phyloP scores from a whole-genome alignment of 2,888 invertebrate genomes.

The Sycophila texana region DNA sequence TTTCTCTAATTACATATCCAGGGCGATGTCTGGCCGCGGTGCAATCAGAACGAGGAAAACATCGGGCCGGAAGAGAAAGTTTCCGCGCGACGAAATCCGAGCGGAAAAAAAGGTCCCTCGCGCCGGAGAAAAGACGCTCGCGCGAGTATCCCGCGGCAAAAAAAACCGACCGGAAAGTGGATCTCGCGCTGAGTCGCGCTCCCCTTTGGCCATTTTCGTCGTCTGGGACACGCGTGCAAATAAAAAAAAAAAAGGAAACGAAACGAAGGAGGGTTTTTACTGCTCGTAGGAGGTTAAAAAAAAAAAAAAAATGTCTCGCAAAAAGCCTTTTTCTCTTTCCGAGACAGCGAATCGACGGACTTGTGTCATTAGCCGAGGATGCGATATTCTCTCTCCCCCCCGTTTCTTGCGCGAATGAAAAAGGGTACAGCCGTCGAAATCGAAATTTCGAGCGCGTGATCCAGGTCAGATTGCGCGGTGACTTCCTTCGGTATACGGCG shows the following conservation, averaged over 20 bases:
- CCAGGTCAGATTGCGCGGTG: too few species aligned
- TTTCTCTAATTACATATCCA: not conserved
- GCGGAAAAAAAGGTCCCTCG: constrained; percentile 14
- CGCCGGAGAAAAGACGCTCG: not conserved
- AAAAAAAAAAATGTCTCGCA: not conserved
- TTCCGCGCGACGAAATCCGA: constrained; percentile 24
- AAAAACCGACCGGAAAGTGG: constrained; percentile 11
- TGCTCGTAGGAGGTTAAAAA: not conserved
- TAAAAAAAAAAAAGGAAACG: not conserved
- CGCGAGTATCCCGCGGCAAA: not conserved
- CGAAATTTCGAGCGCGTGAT: not conserved
- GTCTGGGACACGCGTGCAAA: not conserved
- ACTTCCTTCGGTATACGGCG: too few species aligned
- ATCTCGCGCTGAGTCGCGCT: not conserved
- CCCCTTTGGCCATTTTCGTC: too few species aligned
- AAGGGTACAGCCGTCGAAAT: not conserved
- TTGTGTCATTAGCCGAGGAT: too few species aligned
- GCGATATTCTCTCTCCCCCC: too few species aligned
- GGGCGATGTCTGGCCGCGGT: not conserved
- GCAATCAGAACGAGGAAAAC: constrained; percentile 32
- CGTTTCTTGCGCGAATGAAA: not conserved
- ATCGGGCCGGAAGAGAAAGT: constrained; percentile 48
- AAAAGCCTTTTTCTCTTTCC: not conserved
- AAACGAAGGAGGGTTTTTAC: not conserved
- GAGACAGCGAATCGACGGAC: too few species aligned